Evolutionary conservation across 1,140 invertebrate genomes (phyloP), one percentile per base, ranked within the genome.

Genomic region (Leptinotarsa defecta): DNA sequence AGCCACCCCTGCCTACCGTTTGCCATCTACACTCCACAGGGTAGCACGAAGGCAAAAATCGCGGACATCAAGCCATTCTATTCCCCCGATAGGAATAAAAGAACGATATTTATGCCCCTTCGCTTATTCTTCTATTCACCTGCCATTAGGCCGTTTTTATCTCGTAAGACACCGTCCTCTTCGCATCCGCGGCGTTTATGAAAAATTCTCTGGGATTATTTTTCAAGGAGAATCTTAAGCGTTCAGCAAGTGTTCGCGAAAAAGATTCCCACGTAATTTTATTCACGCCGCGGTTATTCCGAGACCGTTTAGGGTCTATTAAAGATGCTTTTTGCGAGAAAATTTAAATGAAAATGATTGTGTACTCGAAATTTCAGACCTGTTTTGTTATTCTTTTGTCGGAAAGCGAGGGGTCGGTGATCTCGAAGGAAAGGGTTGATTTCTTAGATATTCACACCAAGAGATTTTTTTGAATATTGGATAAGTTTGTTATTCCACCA

Each of bases 191-290:
- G 24, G 19, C 19, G 4, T 68, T 17, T 68, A 68, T 68, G 67
- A 68, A 68, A 68, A 68, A 68, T 68, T 68, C 67, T 43, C 67
- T 13, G 24, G 48, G 70, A 71, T 71, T 71, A 71, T 71, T 71
- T 71, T 71, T 62, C 49, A 57, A 61, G 52, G 70, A 62, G 57
- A 71, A 27, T 61, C 52, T 71, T 71, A 62, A 62, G 52, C 70
- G 70, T 57, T 62, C 57, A 57, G 70, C 70, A 71, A 71, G 70
- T 71, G 75, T 73, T 76, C 71, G 64, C 68, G 75, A 76, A 76
- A 76, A 73, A 76, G 71, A 73, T 76, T 76, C 75, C 72, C 75
- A 76, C 75, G 75, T 76, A 76, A 76, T 76, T 76, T 76, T 76
- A 76, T 76, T 73, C 75, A 76, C 71, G 71, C 71, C 43, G 71